Conservation (phyloP, 2,888 invertebrate genomes). For the Trissolcus japonicus region DNA sequence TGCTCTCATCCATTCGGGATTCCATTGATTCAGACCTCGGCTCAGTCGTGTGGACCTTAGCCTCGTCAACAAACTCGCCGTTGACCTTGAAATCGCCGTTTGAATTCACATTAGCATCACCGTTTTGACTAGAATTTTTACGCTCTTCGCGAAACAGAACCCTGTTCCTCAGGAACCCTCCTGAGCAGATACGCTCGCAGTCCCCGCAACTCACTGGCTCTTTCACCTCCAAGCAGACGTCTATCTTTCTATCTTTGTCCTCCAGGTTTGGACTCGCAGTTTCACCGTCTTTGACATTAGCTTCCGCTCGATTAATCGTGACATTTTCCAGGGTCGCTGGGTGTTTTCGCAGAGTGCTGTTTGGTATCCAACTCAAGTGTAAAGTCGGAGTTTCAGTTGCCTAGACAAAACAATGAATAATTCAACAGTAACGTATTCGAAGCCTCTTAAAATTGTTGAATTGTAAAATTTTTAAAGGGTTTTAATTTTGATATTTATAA, state of each 20-base stretch:
- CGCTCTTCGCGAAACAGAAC: slow-evolving; percentile 37
- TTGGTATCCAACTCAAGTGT: slow-evolving; percentile 96
- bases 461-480: too few relatives aligned
- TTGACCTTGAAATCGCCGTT: slow-evolving; percentile 30
- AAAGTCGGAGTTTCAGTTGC: slow-evolving; percentile 85
- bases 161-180: slow-evolving; percentile 58
- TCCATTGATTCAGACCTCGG: slow-evolving; percentile 65
- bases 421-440: neutral
- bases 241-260: slow-evolving; percentile 70
- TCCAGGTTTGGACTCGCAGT: slow-evolving; percentile 25
- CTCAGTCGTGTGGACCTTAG: slow-evolving; percentile 39
- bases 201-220: slow-evolving; percentile 72
- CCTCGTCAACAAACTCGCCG: slow-evolving; percentile 20
- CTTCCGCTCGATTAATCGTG: slow-evolving; percentile 31
- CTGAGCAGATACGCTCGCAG: slow-evolving; percentile 73
- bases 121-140: slow-evolving; percentile 43
- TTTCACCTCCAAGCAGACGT: slow-evolving; percentile 73
- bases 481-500: too few relatives aligned
- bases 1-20: slow-evolving; percentile 62
- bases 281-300: slow-evolving; percentile 42
- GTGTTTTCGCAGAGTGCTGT: slow-evolving; percentile 90
- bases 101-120: slow-evolving; percentile 26
- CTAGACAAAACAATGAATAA: slow-evolving; percentile 4
- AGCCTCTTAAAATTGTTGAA: neutral
- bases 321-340: slow-evolving; percentile 84